Evolutionary conservation across 1,140 invertebrate species (phyloP).

Genomic region (Meloidogyne chitwoodi): DNA sequence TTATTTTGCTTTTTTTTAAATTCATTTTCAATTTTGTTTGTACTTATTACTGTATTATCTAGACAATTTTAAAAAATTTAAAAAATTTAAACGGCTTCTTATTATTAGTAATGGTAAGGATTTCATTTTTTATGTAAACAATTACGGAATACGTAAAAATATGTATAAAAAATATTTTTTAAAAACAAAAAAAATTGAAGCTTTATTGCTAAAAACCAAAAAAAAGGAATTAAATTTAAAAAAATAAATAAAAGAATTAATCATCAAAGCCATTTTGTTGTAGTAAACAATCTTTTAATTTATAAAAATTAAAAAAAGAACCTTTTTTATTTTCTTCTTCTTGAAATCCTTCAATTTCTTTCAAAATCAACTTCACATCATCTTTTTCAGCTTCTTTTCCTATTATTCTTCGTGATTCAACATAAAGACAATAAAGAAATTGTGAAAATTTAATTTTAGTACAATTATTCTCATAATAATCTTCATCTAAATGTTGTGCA

Average conservation of each 20-base stretch:
- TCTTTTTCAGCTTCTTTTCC: background rate
- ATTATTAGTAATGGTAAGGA: too few species aligned
- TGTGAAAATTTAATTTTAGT: background rate
- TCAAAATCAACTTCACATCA: background rate
- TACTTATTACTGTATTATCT: too few species aligned
- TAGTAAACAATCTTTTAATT: background rate
- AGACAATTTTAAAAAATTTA: too few species aligned
- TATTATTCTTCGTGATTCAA: background rate
- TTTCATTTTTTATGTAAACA: too few species aligned
- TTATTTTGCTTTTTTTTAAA: too few species aligned
- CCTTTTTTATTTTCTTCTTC: background rate
- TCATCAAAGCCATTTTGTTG: background rate
- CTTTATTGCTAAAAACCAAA: background rate
- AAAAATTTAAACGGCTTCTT: too few species aligned
- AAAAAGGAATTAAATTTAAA: background rate
- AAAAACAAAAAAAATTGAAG: background rate
- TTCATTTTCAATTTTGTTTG: too few species aligned
- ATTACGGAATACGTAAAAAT: too few species aligned
- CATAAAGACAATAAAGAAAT: background rate
- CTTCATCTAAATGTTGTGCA: background rate
- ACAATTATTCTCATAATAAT: background rate
- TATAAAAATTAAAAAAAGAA: background rate
- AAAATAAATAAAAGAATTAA: background rate
- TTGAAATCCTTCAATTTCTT: background rate
- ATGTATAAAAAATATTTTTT: too few species aligned